Conservation (phyloP, 2,113 vertebrate genomes). For the Sclerurus mexicanus region DNA sequence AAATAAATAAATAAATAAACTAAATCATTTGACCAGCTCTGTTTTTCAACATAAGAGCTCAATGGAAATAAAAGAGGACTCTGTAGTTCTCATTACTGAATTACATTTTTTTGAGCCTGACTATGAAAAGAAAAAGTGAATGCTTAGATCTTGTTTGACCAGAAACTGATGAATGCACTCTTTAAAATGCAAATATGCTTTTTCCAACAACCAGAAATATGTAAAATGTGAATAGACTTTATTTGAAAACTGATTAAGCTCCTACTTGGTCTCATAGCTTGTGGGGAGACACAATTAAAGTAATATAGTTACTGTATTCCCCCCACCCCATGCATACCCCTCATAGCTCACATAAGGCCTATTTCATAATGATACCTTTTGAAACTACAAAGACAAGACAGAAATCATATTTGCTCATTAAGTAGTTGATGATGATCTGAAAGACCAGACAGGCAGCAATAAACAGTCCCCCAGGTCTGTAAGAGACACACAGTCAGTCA, state of each 20-base stretch:
- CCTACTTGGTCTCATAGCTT: not conserved
- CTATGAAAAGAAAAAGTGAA: not conserved
- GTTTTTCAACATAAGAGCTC: not conserved
- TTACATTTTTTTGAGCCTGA: not conserved
- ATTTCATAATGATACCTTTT: not conserved
- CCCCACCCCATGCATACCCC: not conserved
- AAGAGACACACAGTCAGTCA: not conserved
- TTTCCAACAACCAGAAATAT: not conserved
- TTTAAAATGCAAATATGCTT: not conserved
- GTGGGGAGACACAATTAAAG: not conserved
- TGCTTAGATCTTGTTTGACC: constrained; percentile 5
- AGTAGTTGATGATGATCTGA: not conserved
- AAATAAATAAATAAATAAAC: not conserved
- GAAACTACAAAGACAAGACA: not conserved
- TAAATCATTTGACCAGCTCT: not conserved
- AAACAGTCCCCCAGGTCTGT: not conserved
- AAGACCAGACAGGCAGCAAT: not conserved
- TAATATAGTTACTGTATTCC: constrained; percentile 8
- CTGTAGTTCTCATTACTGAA: not conserved
- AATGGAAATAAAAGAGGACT: not conserved
- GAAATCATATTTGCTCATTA: constrained; percentile 19
- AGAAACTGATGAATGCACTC: constrained; percentile 1
- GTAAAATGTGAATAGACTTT: not conserved
- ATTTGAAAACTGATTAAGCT: constrained; percentile 27
- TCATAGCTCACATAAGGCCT: not conserved